Base-by-base conservation (phyloP, 2,888 invertebrate genomes). In the Ophion slaviceki region DNA sequence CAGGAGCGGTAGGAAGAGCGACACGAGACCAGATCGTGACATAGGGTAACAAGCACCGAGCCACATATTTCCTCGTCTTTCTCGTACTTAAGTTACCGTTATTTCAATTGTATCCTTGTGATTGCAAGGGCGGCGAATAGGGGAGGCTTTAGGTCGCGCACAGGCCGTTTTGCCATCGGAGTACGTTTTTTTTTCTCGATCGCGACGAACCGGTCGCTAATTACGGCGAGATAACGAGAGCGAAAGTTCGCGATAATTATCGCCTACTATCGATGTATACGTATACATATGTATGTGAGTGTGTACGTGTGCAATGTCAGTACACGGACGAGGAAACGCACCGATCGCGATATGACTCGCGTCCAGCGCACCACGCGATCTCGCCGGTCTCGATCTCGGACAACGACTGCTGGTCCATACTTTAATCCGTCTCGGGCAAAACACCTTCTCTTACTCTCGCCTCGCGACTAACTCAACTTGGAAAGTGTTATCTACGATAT, bases 401-500 rank as follows among this genome's bases (percentile, higher is more conserved):
- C 80, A 75, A 76, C 76, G 84, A 76, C 76, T 84, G 70, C 24
- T 47, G 57, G 64, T 32, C 76, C 74, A 74, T 80, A 59, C 74
- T 40, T 53, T 84, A 76, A 72, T 53, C 71, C 59, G 28, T 36
- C 20, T 17, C 24, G 2, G 53, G 20, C 14, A 57, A 77, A 81
- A 81, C 77, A 85, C 84, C 77, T 84, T 84, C 84, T 68, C 84
- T 85, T 78, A 67, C 75, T 67, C 80, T 75, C 67, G 40, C 77
- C 36, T 66, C 68, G 47, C 64, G 64, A 61, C 67, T 59, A 45
- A 74, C 67, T 80, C 80, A 67, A 74, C 67, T 80, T 80, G 74
- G 80, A 80, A 80, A 80, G 80, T 74, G 61, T 80, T 67, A 57
- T 71, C 62, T 8, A 79, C 24, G 59, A 57, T 57, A 61, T 80